Evolutionary conservation across 2,888 invertebrate species (phyloP).

Genomic region (Willowsia nigromaculata): DNA sequence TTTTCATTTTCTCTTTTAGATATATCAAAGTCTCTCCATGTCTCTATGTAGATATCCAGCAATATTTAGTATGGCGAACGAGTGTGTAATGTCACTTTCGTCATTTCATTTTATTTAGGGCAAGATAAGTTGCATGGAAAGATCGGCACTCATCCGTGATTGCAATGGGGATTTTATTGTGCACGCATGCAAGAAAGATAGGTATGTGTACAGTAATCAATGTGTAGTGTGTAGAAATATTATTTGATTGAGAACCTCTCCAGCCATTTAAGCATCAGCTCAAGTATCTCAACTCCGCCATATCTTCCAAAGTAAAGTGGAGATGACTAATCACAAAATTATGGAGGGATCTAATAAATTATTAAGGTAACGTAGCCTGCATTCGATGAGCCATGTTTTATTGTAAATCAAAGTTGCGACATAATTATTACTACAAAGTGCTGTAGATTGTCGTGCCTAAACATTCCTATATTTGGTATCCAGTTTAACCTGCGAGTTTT

Average conservation of each 20-base stretch:
- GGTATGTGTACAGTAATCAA: not conserved
- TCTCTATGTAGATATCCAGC: too few relatives aligned
- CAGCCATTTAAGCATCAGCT: not conserved
- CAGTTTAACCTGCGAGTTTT: not conserved
- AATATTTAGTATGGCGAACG: not conserved
- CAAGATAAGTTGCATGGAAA: conserved; percentile 3
- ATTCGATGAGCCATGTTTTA: too few relatives aligned
- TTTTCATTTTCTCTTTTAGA: conserved; percentile 14
- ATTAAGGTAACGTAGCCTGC: too few relatives aligned
- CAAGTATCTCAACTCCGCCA: conserved; percentile 16
- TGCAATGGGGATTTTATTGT: conserved; percentile 21
- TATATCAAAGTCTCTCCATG: not conserved
- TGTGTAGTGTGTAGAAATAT: not conserved
- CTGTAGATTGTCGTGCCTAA: too few relatives aligned
- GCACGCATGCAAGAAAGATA: conserved; percentile 15
- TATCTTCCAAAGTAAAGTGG: not conserved
- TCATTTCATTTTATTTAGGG: conserved; percentile 48
- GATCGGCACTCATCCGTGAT: conserved; percentile 38
- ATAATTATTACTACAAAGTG: not conserved
- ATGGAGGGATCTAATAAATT: not conserved
- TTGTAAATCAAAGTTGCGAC: too few relatives aligned
- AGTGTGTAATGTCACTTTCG: not conserved
- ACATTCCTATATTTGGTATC: too few relatives aligned
- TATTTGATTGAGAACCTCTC: conserved; percentile 42
- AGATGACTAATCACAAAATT: conserved; percentile 58